These are phyloP conservation scores for Drosophila yakuba DNA, from an alignment of 1,140 invertebrate species.

Conservation along the genomic window DNA sequence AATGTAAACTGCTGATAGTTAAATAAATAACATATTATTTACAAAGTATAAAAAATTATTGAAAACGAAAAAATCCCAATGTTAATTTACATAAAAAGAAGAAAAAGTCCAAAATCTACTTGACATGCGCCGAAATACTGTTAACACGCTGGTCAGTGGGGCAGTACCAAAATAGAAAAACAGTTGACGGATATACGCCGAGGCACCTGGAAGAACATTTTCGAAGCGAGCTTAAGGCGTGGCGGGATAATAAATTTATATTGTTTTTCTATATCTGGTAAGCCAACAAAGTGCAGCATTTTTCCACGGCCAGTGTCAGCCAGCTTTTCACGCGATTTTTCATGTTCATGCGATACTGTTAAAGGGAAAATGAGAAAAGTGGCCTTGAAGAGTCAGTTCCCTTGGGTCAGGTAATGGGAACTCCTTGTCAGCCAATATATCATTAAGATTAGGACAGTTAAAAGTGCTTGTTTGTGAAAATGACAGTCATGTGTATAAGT, in stretches of 20 bases:
- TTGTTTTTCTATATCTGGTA: slow-evolving; percentile 12
- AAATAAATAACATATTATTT: neutral
- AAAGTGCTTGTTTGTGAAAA: neutral
- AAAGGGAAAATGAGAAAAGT: neutral
- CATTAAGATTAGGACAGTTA: neutral
- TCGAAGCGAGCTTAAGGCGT: neutral
- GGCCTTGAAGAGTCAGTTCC: neutral
- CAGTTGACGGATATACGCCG: slow-evolving; percentile 6
- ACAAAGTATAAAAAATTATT: neutral
- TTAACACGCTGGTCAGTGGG: slow-evolving; percentile 3
- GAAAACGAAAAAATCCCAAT: neutral
- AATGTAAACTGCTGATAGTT: too few relatives aligned
- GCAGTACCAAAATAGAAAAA: neutral
- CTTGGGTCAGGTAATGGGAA: slow-evolving; percentile 4
- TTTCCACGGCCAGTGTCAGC: slow-evolving; percentile 5
- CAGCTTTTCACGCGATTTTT: neutral
- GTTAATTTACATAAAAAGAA: slow-evolving; percentile 1
- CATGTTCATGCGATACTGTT: neutral
- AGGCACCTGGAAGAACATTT: neutral
- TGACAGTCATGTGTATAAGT: too few relatives aligned
- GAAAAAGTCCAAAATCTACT: neutral
- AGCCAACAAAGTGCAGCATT: slow-evolving; percentile 23
- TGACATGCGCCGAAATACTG: slow-evolving; percentile 15
- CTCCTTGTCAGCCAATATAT: neutral
- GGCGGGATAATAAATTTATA: slow-evolving; percentile 1